A percentile compares a stretch with the other conserved stretches of the same genome.
Conservation (phyloP, 2,797 vertebrate species). For the Rhodeus uyekii region DNA sequence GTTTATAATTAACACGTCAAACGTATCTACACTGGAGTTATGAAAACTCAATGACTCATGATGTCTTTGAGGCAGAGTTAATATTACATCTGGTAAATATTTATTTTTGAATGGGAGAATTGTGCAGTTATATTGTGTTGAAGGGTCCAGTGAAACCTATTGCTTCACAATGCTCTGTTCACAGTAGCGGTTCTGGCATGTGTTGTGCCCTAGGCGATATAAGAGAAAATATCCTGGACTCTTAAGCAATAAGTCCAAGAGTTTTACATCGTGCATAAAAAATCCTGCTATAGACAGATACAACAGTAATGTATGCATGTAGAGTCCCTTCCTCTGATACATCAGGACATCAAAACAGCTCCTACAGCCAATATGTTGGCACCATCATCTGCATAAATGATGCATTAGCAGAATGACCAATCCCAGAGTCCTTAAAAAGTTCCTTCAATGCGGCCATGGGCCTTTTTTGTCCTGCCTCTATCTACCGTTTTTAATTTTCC, state of each 20-base stretch:
- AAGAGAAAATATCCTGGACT: neutral
- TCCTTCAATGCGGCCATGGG: slow-evolving; percentile 41
- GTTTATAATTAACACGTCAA: neutral
- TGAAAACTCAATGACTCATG: too few relatives aligned
- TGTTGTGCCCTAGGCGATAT: neutral
- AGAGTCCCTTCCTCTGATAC: slow-evolving; percentile 16
- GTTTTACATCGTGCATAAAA: neutral
- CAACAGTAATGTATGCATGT: neutral
- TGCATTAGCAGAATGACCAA: slow-evolving; percentile 44
- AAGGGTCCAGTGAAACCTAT: neutral
- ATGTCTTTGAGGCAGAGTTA: neutral
- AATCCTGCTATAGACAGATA: neutral
- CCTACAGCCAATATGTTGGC: slow-evolving; percentile 2
- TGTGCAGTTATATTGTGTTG: neutral
- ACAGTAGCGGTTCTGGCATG: neutral
- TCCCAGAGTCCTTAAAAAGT: slow-evolving; percentile 45
- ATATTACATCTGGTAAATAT: neutral
- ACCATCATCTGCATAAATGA: slow-evolving; percentile 52
- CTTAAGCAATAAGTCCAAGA: neutral
- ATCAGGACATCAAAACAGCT: slow-evolving; percentile 14
- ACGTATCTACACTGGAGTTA: too few relatives aligned
- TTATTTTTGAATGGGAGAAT: neutral
- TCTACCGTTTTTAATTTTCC: slow-evolving; percentile 57
- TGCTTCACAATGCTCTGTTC: neutral
- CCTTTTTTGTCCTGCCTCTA: slow-evolving; percentile 52